phyloP scores from a whole-genome alignment of 2,888 invertebrate genomes.

The Gymnoscelis rufifasciata region DNA sequence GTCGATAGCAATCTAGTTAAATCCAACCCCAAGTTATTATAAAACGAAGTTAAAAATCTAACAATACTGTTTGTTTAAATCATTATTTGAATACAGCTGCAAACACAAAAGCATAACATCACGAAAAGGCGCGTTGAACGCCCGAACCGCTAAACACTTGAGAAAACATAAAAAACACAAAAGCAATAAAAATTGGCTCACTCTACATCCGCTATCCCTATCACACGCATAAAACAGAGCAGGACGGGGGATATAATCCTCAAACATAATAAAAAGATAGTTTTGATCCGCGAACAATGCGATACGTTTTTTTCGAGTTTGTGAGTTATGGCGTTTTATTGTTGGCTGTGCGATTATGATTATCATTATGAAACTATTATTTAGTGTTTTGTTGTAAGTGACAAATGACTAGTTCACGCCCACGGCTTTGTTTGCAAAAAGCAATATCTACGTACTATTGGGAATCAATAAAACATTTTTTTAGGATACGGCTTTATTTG shows the following conservation, averaged over 20 bases:
- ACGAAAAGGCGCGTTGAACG: constrained; percentile 3
- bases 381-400: constrained; percentile 8
- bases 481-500: too few relatives aligned
- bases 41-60: too few relatives aligned
- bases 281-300: constrained; percentile 37
- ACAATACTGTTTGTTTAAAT: too few relatives aligned
- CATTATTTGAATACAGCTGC: too few relatives aligned
- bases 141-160: constrained; percentile 16
- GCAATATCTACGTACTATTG: too few relatives aligned
- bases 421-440: constrained; percentile 4
- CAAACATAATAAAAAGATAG: constrained; percentile 39
- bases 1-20: too few relatives aligned
- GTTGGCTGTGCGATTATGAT: constrained; percentile 15
- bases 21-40: too few relatives aligned
- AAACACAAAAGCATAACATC: not conserved
- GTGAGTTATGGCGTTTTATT: constrained; percentile 18
- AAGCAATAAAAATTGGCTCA: constrained; percentile 33
- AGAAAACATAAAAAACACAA: constrained; percentile 32
- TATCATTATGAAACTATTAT: constrained; percentile 10
- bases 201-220: constrained; percentile 21
- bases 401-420: constrained; percentile 11
- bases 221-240: constrained; percentile 29
- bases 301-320: constrained; percentile 24
- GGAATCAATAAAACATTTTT: too few relatives aligned
- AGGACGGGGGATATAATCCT: constrained; percentile 33